Evolutionary conservation across 2,888 invertebrate genomes (phyloP), one percentile per base, ranked within the genome.

Genomic region (Conus canariensis): DNA sequence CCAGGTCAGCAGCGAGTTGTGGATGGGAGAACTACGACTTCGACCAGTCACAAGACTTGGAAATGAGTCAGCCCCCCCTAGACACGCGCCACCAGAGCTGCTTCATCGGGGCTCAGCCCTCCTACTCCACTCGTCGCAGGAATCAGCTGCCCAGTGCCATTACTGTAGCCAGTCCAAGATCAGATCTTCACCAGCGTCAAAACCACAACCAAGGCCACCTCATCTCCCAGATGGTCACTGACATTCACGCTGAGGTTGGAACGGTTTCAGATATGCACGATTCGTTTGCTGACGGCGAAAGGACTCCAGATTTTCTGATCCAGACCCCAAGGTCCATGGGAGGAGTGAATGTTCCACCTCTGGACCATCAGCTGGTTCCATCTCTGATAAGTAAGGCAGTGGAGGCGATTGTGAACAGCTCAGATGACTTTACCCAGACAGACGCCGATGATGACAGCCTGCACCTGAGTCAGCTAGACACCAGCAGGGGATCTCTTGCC

Each of bases 371-470:
- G 19, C 82, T 83, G 82, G 2, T 56, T 14, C 56, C 60, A 7
- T 58, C 70, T 56, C 74, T 19, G 45, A 90, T 93, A 67, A 93
- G 91, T 90, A 92, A 90, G 4, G 92, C 93, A 83, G 92, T 93
- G 60, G 94, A 93, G 67, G 93, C 86, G 25, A 92, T 91, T 85
- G 93, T 93, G 16, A 91, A 92, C 83, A 93, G 88, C 56, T 92
- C 93, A 60, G 94, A 95, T 90, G 94, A 94, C 59, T 93, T 92
- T 90, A 94, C 94, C 7, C 94, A 95, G 90, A 94, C 94, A n/a
- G 94, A 94, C 60, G 80, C 59, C 67, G 90, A 90, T 74, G 90
- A 90, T 45, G 91, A 93, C 22, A 87, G 86, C 25, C 70, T 87
- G 56, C 77, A 82, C 30, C 30, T 80, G 19, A 88, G 64, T 80